Evolutionary conservation across 1,140 invertebrate species (phyloP), one percentile per base, ranked within the genome.

Genomic region (Dufourea novaeangliae): DNA sequence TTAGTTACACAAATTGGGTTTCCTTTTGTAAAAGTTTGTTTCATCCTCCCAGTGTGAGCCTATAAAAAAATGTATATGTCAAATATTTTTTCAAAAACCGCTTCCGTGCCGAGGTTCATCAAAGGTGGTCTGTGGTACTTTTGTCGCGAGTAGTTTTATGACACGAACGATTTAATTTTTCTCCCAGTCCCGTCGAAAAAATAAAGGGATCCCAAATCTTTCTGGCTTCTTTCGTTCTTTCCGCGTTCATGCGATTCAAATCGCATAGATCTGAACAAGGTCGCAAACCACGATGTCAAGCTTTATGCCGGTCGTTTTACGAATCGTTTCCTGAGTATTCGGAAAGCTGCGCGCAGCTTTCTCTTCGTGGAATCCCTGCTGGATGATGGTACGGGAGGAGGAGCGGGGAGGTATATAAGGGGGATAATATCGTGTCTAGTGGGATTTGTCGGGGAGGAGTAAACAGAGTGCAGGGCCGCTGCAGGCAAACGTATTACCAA

Each of bases 391-490:
- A 63, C 50, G 67, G 37, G 72, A 76, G 52, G 82, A 78, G 72
- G 63, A 44, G 57, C 50, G 67, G 37, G 72, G 80, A 46, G 82
- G 81, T 84, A 70, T 84, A 84, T 80, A 84, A 84, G 82, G 77
- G 82, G 78, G 78, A 86, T 86, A 85, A 84, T 85, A 86, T 84
- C 85, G 63, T 81, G 84, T 86, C 81, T 86, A 79, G 84, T 81
- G 81, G 84, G 85, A 86, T 86, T 86, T 86, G 81, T 85, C 72
- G 62, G 81, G 52, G 78, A n/a, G n/a, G n/a, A n/a, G 84, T 86
- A 86, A 86, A 86, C 80, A 86, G 80, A 86, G 80, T 81, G 81
- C 78, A 78, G 64, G 71, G 72, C 54, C 54, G 82, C 69, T 84
- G 85, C 80, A 85, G 84, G 78, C 69, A 83, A 86, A 86, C 80